Evolutionary conservation across 2,797 vertebrate species (phyloP).

Genomic region (Eulemur mongoz): DNA sequence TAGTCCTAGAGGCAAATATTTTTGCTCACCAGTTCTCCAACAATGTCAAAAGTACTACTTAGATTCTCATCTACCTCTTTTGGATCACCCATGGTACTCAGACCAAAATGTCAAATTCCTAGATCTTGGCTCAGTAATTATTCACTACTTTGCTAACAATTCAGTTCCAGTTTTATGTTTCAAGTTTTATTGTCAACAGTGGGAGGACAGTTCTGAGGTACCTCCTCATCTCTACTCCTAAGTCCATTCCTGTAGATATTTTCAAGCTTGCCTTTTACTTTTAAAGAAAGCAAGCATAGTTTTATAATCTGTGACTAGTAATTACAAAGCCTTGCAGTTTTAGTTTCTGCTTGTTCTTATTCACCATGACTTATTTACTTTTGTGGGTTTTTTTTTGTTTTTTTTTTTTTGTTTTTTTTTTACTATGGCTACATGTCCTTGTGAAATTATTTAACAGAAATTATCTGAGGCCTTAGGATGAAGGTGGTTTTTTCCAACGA

Average conservation of each 20-base stretch:
- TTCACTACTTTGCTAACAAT: background rate
- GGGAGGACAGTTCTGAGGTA: background rate
- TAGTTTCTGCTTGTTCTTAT: background rate
- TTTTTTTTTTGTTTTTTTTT: background rate
- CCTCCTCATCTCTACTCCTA: background rate
- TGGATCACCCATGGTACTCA: background rate
- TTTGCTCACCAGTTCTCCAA: background rate
- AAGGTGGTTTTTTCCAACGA: background rate
- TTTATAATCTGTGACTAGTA: background rate
- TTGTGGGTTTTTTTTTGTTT: no score
- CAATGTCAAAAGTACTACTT: background rate
- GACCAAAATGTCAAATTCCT: background rate
- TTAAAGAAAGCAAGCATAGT: background rate
- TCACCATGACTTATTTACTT: background rate
- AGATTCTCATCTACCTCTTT: background rate
- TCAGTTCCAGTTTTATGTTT: background rate
- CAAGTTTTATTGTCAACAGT: background rate
- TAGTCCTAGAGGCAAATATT: background rate
- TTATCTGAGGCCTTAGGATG: background rate
- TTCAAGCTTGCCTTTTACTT: background rate
- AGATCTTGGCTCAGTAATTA: background rate
- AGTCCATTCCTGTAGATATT: background rate
- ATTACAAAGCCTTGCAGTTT: background rate
- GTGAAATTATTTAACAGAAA: constrained; percentile 12
- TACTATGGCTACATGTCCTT: background rate